Conservation (phyloP, 2,888 invertebrate genomes). For the Cantharis flavilabris region DNA sequence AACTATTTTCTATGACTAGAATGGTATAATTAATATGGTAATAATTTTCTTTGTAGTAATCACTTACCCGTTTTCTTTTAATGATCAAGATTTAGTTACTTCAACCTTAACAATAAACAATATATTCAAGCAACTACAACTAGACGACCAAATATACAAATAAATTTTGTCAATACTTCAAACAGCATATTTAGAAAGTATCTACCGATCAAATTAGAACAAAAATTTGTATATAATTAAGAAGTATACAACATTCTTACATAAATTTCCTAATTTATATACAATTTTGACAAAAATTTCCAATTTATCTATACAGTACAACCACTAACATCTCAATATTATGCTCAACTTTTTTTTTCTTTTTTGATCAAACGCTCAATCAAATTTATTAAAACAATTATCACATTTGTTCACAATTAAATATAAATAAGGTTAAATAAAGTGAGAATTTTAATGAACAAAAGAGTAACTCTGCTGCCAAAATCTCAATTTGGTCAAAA, state of each 20-base stretch:
- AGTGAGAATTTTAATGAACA: background rate
- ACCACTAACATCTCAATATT: background rate
- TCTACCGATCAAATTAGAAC: background rate
- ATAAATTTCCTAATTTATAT: background rate
- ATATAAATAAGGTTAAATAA: background rate
- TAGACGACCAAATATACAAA: conserved; percentile 2
- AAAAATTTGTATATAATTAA: background rate
- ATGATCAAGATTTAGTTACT: background rate
- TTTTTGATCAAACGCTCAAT: background rate
- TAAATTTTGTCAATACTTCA: background rate
- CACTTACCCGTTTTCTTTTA: background rate
- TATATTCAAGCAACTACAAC: conserved; percentile 1
- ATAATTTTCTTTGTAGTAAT: background rate
- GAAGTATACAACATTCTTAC: background rate
- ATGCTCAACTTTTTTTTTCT: background rate
- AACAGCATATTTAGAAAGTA: conserved; percentile 4
- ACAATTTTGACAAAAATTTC: background rate
- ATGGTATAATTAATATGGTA: background rate
- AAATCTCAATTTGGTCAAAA: background rate
- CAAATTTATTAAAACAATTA: background rate
- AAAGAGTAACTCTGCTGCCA: background rate
- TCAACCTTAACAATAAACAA: conserved; percentile 1
- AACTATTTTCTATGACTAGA: conserved; percentile 4
- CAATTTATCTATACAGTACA: background rate
- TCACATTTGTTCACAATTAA: background rate